Base-by-base conservation (phyloP, 2,797 vertebrate genomes). In the Tokudaia muenninki region DNA sequence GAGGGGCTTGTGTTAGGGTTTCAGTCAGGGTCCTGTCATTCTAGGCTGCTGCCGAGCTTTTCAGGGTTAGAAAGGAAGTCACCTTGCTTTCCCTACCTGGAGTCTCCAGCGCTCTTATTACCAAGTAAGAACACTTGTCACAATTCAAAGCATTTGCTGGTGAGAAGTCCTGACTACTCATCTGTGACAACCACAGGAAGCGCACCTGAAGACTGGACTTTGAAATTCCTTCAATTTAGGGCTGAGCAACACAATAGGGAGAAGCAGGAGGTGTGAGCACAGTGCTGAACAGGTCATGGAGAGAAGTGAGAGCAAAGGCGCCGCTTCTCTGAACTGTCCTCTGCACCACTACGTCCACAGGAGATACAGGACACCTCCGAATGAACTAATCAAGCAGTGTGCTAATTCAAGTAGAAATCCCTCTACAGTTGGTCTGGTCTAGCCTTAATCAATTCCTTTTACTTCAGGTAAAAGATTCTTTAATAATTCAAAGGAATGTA, bases 401-500 rank as follows among this genome's bases (percentile, higher is more conserved):
- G 57, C n/a, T 74, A 86, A 91, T 44, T 37, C 65, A 77, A 84
- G 29, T 9, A 41, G 16, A 80, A 63, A 67, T 89, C 91, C 78
- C 91, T 70, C 72, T 78, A 91, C 87, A 82, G 44, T 31, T 67
- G 81, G 57, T 75, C 57, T 87, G 6, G 3, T 94, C 26, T 90
- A 83, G 52, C 82, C 41, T 44, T 92, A 77, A 86, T 90, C 34
- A 87, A 77, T 83, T 90, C 77, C n/a, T 77, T 93, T 88, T 75
- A 93, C 10, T 83, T 95, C n/a, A 70, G 34, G 47, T 47, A 67
- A 47, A 87, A 78, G 61, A 79, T 57, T 70, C 92, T 79, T 89
- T 26, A 87, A 87, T 81, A 96, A 96, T 94, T 88, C 55, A 92
- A 78, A 95, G 47, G 77, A 91, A 65, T 91, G 75, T 88, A 74